Percentiles rank a stretch among this genome's conserved stretches.
Conservation (phyloP, 1,140 invertebrate genomes). For the Ceratina australensis region DNA sequence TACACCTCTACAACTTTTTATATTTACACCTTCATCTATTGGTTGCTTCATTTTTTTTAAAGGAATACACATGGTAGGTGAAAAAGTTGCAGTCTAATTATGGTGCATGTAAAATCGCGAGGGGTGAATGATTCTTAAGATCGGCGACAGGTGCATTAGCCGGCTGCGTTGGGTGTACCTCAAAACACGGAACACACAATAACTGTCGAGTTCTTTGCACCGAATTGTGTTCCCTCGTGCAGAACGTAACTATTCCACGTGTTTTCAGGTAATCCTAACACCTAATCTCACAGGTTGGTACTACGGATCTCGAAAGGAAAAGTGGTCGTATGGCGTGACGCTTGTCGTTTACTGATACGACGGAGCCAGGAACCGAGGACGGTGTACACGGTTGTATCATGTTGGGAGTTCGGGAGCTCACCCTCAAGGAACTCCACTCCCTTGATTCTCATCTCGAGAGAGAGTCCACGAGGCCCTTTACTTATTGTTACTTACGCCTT, state of each 20-base stretch:
- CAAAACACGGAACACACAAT: conserved; percentile 36
- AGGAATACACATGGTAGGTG: too few species aligned
- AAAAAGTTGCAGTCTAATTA: background rate
- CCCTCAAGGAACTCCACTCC: conserved; percentile 1
- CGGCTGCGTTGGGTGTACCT: conserved; percentile 41
- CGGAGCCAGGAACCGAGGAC: conserved; percentile 17
- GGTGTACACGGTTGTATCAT: conserved; percentile 14
- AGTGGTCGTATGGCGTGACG: conserved; percentile 25
- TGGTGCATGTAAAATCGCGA: conserved; percentile 1
- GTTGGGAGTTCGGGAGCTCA: conserved; percentile 6
- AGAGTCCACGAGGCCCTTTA: conserved; percentile 57
- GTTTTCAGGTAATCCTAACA: too few species aligned
- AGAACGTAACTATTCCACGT: background rate
- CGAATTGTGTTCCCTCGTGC: conserved; percentile 6
- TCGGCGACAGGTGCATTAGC: conserved; percentile 54
- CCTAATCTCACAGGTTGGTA: too few species aligned
- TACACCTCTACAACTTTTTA: too few species aligned
- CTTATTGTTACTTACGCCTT: conserved; percentile 76
- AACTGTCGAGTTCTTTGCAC: conserved; percentile 18
- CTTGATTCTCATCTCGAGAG: conserved; percentile 48
- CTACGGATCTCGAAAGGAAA: conserved; percentile 11
- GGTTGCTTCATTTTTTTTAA: too few species aligned
- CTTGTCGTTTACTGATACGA: conserved; percentile 41
- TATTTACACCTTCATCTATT: too few species aligned
- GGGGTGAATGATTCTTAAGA: conserved; percentile 20